Conservation (phyloP, 2,888 invertebrate genomes). For the Hyles lineata region DNA sequence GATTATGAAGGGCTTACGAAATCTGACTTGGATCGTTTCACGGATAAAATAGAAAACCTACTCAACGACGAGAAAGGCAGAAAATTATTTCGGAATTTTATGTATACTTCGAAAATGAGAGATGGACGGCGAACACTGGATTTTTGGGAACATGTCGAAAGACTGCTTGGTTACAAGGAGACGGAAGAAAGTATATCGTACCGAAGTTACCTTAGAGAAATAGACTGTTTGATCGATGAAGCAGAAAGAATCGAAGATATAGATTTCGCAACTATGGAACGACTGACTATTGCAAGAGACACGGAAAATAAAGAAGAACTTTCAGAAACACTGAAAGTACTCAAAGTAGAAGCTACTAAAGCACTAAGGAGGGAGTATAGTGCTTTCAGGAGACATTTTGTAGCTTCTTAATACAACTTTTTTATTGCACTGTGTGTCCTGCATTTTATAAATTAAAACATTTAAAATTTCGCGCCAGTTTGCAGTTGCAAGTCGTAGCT, state of each 20-base stretch:
- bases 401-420: slow-evolving; percentile 51
- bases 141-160: slow-evolving; percentile 76
- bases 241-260: slow-evolving; percentile 75
- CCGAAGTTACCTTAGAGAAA: slow-evolving; percentile 60
- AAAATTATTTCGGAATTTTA: slow-evolving; percentile 75
- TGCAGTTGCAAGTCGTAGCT: not conserved
- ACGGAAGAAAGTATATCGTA: slow-evolving; percentile 65
- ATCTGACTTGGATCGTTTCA: slow-evolving; percentile 79
- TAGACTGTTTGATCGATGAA: slow-evolving; percentile 68
- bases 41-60: slow-evolving; percentile 81
- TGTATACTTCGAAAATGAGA: slow-evolving; percentile 73
- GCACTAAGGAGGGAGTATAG: slow-evolving; percentile 71
- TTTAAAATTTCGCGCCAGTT: slow-evolving; percentile 63
- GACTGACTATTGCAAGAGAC: slow-evolving; percentile 63
- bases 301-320: slow-evolving; percentile 69
- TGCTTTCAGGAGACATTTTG: slow-evolving; percentile 69
- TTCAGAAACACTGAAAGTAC: slow-evolving; percentile 60
- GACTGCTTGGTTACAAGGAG: slow-evolving; percentile 63
- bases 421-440: slow-evolving; percentile 48
- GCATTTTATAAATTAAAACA: slow-evolving; percentile 39
- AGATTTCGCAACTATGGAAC: slow-evolving; percentile 76
- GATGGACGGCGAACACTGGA: slow-evolving; percentile 69
- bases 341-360: slow-evolving; percentile 74
- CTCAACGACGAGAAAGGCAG: slow-evolving; percentile 78
- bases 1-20: slow-evolving; percentile 73